Conservation (phyloP, 2,797 vertebrate genomes). For the Meriones psammophilus region DNA sequence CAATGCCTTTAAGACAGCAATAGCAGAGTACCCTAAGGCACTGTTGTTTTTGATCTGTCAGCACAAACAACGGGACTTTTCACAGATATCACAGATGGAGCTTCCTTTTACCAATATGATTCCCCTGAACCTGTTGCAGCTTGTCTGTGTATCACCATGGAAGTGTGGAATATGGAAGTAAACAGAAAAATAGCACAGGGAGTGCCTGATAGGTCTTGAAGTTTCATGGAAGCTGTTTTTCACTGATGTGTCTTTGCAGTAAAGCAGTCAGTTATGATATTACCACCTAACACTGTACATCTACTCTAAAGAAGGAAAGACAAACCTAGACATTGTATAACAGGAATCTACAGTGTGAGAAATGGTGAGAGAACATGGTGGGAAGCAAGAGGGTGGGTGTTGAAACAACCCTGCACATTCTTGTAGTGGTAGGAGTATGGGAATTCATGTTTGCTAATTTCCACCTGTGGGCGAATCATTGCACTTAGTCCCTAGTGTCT, state of each 20-base stretch:
- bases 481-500: too few relatives aligned
- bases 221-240: background rate
- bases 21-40: too few relatives aligned
- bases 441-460: background rate
- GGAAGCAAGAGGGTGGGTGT: background rate
- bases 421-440: rapidly evolving
- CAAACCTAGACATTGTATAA: background rate
- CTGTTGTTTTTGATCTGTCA: background rate
- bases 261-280: background rate
- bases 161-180: background rate
- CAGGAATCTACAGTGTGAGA: background rate
- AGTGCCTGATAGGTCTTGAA: background rate
- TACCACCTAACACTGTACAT: background rate
- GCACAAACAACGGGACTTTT: background rate
- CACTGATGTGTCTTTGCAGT: too few relatives aligned
- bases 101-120: background rate
- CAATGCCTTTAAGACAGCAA: background rate
- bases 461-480: rapidly evolving
- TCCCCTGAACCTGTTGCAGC: background rate
- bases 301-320: background rate
- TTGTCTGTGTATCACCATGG: background rate
- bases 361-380: background rate
- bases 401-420: background rate
- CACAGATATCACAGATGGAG: background rate
- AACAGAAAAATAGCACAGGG: background rate